Evolutionary conservation across 2,888 invertebrate genomes (phyloP), one percentile per base, ranked within the genome.

Genomic region (Cyrtodaria siliqua): DNA sequence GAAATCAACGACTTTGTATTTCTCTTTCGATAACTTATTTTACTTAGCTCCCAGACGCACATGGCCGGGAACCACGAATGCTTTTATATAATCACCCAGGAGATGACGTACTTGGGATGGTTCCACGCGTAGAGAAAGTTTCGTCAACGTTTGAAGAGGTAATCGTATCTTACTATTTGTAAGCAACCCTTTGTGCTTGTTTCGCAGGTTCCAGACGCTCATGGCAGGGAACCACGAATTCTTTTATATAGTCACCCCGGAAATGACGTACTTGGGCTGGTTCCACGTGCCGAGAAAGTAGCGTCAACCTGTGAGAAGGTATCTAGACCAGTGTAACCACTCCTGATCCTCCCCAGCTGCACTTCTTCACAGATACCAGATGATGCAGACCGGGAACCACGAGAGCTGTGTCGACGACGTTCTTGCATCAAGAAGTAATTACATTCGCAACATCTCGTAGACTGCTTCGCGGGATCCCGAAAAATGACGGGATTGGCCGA

Each of bases 61-160:
- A 62, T 1, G 84, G 84, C 29, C 79, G 81, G 27, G 79, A 84
- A 70, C 84, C 84, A 42, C 68, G 83, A 44, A 61, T 89, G 49
- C 83, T 86, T 53, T 40, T 91, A 26, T 91, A 90, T 90, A 86
- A 86, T 66, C 87, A 90, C 52, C 89, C 89, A 0, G 89, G 89
- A 18, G 78, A 88, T 73, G 91, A 91, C 79, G 83, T 91, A 42
- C 88, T 89, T 0, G 91, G 91, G 4, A 83, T 91, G 84, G 84
- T 91, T 23, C 89, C 89, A 6, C 74, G 91, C 2, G 82, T 82
- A 59, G 83, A 87, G 64, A 91, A 90, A 75, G 84, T 91, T 38
- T 87, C 80, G 2, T 82, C 84, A 38, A 89, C 89, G 4, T 85
- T 85, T 53, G 89, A 90, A 71, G 69, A 90, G 86, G 90, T 91